Evolutionary conservation across 2,797 vertebrate genomes (phyloP).

Genomic region (Momotus momota): DNA sequence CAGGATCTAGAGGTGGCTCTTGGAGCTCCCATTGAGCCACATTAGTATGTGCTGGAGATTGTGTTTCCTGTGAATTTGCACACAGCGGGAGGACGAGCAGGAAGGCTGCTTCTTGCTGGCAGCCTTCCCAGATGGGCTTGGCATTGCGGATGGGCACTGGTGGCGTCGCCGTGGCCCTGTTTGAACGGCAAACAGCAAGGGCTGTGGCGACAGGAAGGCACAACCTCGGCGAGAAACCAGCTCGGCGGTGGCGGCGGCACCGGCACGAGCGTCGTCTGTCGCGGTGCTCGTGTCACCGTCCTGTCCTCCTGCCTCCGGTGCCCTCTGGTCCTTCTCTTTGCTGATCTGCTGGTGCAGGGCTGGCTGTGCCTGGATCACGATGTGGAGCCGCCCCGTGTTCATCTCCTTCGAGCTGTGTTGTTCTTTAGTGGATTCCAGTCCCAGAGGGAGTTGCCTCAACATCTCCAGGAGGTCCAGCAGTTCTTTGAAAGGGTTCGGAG

Average conservation of each 20-base stretch:
- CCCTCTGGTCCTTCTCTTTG: background rate
- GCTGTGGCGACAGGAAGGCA: constrained; percentile 19
- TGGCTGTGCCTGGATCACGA: rapidly evolving
- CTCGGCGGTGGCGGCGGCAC: rapidly evolving
- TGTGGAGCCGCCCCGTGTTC: rapidly evolving
- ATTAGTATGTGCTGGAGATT: constrained; percentile 32
- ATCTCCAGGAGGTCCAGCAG: background rate
- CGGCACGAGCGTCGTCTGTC: rapidly evolving
- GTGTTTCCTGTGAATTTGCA: constrained; percentile 54
- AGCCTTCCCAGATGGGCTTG: constrained; percentile 52
- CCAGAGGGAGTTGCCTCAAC: rapidly evolving
- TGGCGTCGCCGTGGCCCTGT: constrained; percentile 5
- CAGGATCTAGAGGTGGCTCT: constrained; percentile 32
- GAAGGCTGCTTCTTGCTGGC: constrained; percentile 62
- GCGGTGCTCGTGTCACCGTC: rapidly evolving
- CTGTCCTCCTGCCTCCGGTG: background rate
- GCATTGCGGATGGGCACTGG: constrained; percentile 8
- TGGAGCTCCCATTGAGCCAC: constrained; percentile 23
- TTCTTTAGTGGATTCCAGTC: background rate
- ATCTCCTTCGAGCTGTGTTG: rapidly evolving
- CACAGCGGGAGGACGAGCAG: constrained; percentile 58
- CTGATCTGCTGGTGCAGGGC: background rate
- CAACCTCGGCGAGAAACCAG: background rate
- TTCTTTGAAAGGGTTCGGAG: background rate
- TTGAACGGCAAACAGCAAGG: constrained; percentile 44